phyloP scores from a whole-genome alignment of 2,888 invertebrate species.

The Rhorus exstirpatorius region DNA sequence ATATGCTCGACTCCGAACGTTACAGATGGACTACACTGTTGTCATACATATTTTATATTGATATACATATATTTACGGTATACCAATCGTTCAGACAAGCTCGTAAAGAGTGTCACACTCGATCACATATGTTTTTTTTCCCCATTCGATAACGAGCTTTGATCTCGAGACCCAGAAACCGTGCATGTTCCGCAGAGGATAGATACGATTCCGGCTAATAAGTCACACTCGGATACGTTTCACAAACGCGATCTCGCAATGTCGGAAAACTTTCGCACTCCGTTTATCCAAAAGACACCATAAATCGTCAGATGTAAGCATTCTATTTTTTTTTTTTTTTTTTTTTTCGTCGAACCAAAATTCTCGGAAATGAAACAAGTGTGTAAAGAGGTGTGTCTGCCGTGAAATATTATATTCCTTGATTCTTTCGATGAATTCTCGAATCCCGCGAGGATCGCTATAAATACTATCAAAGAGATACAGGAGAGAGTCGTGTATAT shows the following conservation, averaged over 20 bases:
- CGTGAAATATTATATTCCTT: constrained; percentile 42
- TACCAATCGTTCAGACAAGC: constrained; percentile 7
- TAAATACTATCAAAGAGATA: not conserved
- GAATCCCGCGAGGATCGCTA: constrained; percentile 12
- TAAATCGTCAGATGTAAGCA: constrained; percentile 41
- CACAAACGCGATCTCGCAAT: constrained; percentile 22
- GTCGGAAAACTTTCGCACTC: constrained; percentile 39
- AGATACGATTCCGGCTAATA: constrained; percentile 37
- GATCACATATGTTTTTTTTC: constrained; percentile 1
- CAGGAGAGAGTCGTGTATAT: constrained; percentile 4
- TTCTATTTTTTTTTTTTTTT: constrained; percentile 9
- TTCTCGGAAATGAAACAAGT: constrained; percentile 35
- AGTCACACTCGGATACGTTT: constrained; percentile 25
- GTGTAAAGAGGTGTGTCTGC: constrained; percentile 10
- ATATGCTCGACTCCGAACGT: not conserved
- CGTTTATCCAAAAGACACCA: constrained; percentile 45
- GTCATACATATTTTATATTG: not conserved
- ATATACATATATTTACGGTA: constrained; percentile 9
- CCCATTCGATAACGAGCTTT: constrained; percentile 46
- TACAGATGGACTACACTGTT: not conserved
- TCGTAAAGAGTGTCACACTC: constrained; percentile 54
- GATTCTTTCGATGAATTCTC: constrained; percentile 28
- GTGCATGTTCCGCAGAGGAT: not conserved
- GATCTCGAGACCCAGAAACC: constrained; percentile 20
- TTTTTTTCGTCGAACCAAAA: constrained; percentile 5